Evolutionary conservation across 2,113 vertebrate genomes (phyloP), one percentile per base, ranked within the genome.

Genomic region (Machaerirhynchus nigripectus): DNA sequence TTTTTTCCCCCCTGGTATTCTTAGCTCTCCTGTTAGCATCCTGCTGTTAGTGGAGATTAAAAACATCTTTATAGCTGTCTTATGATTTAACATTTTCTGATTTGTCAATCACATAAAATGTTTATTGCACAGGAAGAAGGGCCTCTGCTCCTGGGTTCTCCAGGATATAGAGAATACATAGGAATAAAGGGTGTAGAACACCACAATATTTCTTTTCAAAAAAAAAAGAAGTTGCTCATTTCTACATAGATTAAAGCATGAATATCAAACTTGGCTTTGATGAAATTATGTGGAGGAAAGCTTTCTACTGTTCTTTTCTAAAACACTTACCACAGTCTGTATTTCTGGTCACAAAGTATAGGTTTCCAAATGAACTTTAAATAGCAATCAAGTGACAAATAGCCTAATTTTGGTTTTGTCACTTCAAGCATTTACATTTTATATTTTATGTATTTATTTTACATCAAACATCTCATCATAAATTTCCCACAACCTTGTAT

Each of bases 21-120:
- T 96, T 96, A 94, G 86, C 79, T 95, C 55, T 97, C 75, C 95
- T 67, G 64, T 98, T 97, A 97, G 88, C 87, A 95, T 97, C 96
- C 92, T 95, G 94, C 90, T 97, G 76, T 95, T 97, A 89, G 71
- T 71, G 71, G 81, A 97, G 78, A 97, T 95, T 90, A 97, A 98
- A 97, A 98, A 95, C 73, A 89, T 95, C 84, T 95, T 90, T 97
- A 73, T 94, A 95, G 61, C 47, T 95, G 63, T 88, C 68, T 97
- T 95, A 71, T 95, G 91, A 97, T 91, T 96, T 94, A 98, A 97
- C 61, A 93, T 78, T 94, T 97, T 97, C 92, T 96, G 95, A 97
- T 97, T 97, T 97, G 65, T 76, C 97, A 94, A 79, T 97, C 97
- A 96, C 40, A 56, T 81, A 68, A 94, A 97, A 95, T 70, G 75